phyloP scores from a whole-genome alignment of 2,113 vertebrate genomes.

The Microcebus lehilahytsara region DNA sequence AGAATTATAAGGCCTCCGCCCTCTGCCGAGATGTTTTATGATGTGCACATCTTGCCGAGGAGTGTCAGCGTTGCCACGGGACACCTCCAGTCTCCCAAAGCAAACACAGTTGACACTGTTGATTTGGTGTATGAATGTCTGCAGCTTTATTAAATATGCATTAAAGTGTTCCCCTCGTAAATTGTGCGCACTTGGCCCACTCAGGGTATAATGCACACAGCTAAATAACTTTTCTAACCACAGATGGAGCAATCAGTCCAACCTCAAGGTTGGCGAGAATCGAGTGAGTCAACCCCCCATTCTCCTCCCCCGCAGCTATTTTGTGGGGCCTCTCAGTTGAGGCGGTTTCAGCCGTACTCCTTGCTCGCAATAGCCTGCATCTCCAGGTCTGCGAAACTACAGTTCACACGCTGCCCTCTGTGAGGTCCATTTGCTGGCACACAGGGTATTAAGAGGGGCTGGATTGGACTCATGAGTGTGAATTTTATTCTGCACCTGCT shows the following conservation, averaged over 20 bases:
- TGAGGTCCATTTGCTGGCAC: not conserved
- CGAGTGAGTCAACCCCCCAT: slow-evolving; percentile 29
- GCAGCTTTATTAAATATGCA: slow-evolving; percentile 85
- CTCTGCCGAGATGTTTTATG: slow-evolving; percentile 78
- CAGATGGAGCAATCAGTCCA: slow-evolving; percentile 77
- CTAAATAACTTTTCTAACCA: slow-evolving; percentile 82
- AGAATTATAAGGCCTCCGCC: slow-evolving; percentile 64
- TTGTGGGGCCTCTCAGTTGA: not conserved
- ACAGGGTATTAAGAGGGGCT: not conserved
- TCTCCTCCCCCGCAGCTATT: not conserved
- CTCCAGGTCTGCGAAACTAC: not conserved
- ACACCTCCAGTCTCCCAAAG: slow-evolving; percentile 79
- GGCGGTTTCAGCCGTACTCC: not conserved
- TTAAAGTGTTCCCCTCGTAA: slow-evolving; percentile 83
- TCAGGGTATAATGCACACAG: slow-evolving; percentile 78
- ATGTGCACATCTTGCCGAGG: slow-evolving; percentile 73
- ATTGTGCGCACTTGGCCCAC: slow-evolving; percentile 80
- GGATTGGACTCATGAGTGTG: not conserved
- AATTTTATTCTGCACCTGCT: not conserved
- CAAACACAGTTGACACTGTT: slow-evolving; percentile 83
- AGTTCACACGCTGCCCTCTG: not conserved
- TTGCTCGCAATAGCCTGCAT: not conserved
- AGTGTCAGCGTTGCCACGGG: slow-evolving; percentile 73
- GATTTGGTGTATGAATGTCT: slow-evolving; percentile 83
- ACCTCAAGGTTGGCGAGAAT: slow-evolving; percentile 68